A percentile compares a stretch with the other conserved stretches of the same genome.
Evolutionary conservation across 2,888 invertebrate genomes (phyloP).

Genomic region (Ypsolopha sequella): DNA sequence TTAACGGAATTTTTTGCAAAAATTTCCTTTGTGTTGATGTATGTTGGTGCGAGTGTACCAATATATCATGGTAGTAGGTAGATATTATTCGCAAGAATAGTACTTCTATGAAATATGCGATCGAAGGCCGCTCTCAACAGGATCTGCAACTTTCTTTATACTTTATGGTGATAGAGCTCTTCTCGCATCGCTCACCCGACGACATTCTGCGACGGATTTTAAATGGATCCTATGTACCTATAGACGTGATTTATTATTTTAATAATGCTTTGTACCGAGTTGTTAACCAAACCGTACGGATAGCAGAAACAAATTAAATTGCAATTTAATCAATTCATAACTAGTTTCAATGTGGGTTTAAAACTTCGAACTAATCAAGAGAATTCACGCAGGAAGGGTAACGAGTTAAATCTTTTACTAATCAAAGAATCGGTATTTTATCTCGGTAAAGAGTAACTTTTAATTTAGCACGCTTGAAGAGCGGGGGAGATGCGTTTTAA

Average conservation of each 20-base stretch:
- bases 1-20: conserved; percentile 10
- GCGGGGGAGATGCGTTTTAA: conserved; percentile 1
- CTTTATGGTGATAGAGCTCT: conserved; percentile 4
- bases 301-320: background rate
- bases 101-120: conserved; percentile 31
- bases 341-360: background rate
- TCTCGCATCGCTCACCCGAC: background rate
- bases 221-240: background rate
- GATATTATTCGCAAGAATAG: conserved; percentile 28
- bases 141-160: conserved; percentile 39
- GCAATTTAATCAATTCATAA: background rate
- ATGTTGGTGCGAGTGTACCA: conserved; percentile 21
- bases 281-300: background rate
- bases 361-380: background rate
- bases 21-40: conserved; percentile 2
- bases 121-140: conserved; percentile 15
- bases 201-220: background rate
- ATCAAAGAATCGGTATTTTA: background rate
- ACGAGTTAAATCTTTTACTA: background rate
- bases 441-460: background rate
- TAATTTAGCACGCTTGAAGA: background rate
- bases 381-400: background rate
- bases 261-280: background rate
- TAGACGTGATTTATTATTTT: background rate
- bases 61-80: conserved; percentile 22